These are phyloP conservation scores for Microtus montanus DNA, from an alignment of 2,113 vertebrate genomes.

Conservation along the genomic window DNA sequence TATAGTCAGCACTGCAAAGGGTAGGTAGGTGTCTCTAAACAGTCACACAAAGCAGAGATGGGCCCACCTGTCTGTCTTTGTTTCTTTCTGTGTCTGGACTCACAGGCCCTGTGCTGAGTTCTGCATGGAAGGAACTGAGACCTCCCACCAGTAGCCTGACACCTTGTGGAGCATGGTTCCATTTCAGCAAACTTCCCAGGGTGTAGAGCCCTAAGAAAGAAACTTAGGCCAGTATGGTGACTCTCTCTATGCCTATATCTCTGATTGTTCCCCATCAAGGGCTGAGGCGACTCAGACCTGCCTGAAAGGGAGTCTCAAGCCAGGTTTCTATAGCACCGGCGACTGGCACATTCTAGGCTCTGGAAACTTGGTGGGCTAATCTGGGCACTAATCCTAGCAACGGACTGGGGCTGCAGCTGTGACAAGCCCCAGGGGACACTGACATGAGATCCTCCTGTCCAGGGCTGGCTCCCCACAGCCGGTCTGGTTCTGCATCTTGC, in stretches of 20 bases:
- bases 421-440: fast-evolving
- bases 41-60: background rate
- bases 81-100: background rate
- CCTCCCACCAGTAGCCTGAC: fast-evolving
- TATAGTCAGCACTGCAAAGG: background rate
- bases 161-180: too few species aligned
- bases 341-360: background rate
- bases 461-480: background rate
- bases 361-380: slow-evolving; percentile 72
- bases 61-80: background rate
- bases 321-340: slow-evolving; percentile 70
- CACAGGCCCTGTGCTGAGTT: background rate
- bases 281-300: background rate
- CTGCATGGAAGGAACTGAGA: too few species aligned
- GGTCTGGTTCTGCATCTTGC: background rate
- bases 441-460: fast-evolving
- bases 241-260: background rate
- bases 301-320: background rate
- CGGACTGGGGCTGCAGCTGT: background rate
- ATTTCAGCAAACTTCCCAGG: background rate
- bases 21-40: background rate
- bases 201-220: background rate
- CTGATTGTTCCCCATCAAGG: background rate
- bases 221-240: background rate
- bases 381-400: slow-evolving; percentile 75